Evolutionary conservation across 2,797 vertebrate species (phyloP).

Genomic region (Carduelis carduelis): DNA sequence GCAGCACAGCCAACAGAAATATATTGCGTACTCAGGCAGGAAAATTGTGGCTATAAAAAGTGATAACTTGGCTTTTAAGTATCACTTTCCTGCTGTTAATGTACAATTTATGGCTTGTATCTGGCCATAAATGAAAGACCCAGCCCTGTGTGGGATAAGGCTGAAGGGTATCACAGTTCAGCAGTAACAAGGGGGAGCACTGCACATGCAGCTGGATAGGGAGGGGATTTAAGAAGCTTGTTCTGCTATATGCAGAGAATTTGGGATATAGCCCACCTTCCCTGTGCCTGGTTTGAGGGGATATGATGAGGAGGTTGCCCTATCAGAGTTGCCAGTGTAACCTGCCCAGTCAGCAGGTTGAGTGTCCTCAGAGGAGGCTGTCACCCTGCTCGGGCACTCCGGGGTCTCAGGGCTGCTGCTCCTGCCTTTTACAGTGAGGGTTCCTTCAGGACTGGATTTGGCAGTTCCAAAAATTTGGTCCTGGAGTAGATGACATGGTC

Average conservation of each 20-base stretch:
- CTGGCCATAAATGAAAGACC: background rate
- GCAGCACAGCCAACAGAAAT: background rate
- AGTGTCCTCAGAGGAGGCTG: background rate
- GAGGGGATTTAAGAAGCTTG: background rate
- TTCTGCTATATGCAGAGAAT: background rate
- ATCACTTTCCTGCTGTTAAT: background rate
- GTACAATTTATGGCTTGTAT: background rate
- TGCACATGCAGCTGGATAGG: rapidly evolving
- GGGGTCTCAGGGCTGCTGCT: background rate
- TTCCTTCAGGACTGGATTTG: background rate
- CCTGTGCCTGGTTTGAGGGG: background rate
- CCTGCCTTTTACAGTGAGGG: background rate
- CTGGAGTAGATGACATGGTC: background rate
- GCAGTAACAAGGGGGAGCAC: background rate
- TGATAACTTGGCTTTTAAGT: background rate
- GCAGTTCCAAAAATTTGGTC: background rate
- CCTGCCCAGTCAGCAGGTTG: background rate
- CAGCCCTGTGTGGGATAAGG: background rate
- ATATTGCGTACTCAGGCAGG: background rate
- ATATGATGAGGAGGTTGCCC: background rate
- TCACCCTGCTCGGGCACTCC: rapidly evolving
- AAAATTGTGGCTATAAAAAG: background rate
- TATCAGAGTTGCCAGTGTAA: background rate
- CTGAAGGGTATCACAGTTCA: background rate
- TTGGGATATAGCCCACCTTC: background rate